Conservation (phyloP, 2,797 vertebrate species). For the Sebastes matsubarae region DNA sequence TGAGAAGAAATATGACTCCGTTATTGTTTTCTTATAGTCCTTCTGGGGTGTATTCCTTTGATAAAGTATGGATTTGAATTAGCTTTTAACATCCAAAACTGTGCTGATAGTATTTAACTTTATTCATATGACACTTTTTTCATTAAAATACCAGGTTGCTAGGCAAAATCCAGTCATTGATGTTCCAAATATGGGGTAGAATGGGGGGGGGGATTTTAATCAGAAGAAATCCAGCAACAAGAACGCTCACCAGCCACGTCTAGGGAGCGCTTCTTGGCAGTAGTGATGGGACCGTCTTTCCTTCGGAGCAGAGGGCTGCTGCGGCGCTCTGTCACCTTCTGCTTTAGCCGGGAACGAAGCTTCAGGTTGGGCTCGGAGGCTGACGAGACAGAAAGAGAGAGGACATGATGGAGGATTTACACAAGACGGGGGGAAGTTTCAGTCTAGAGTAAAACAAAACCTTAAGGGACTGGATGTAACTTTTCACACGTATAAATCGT, state of each 20-base stretch:
- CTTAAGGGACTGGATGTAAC: too few species aligned
- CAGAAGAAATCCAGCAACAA: neutral
- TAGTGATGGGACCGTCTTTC: conserved; percentile 89
- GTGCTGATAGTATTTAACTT: neutral
- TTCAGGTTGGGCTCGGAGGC: conserved; percentile 98
- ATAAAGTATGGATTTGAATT: neutral
- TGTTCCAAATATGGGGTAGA: neutral
- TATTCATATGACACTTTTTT: neutral
- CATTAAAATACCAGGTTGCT: neutral
- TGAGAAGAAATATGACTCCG: neutral
- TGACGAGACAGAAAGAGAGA: conserved; percentile 57
- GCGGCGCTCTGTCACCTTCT: conserved; percentile 95
- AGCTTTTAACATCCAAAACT: neutral
- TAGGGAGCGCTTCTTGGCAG: conserved; percentile 93
- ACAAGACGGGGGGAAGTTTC: neutral
- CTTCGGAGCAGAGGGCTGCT: conserved; percentile 95
- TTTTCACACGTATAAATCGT: too few species aligned
- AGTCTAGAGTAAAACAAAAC: neutral
- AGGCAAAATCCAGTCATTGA: neutral
- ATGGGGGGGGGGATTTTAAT: neutral
- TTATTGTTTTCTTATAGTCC: neutral
- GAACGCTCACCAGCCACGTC: conserved; percentile 88
- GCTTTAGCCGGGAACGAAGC: conserved; percentile 93
- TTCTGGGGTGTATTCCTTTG: neutral
- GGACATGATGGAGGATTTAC: neutral